phyloP scores from a whole-genome alignment of 2,113 vertebrate species.

The Anguilla rostrata region DNA sequence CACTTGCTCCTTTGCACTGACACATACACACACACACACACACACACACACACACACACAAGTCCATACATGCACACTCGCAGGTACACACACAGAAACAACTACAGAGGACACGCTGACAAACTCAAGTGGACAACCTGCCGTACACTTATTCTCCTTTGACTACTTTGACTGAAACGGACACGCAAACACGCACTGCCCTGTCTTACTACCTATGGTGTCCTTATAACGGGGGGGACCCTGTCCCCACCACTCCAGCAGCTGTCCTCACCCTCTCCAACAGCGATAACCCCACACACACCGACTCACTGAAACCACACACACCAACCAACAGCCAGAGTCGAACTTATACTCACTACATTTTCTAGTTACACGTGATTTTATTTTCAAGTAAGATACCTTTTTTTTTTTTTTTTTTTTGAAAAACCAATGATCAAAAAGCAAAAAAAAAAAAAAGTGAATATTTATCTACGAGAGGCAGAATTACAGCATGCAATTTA shows the following conservation, averaged over 20 bases:
- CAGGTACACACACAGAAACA: neutral
- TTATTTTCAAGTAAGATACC: neutral
- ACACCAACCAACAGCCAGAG: neutral
- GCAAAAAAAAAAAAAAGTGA: neutral
- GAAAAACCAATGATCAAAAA: neutral
- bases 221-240: neutral
- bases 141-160: neutral
- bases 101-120: neutral
- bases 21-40: slow-evolving; percentile 8
- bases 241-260: neutral
- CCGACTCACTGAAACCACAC: neutral
- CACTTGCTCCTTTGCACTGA: slow-evolving; percentile 20
- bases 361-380: slow-evolving; percentile 13
- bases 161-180: neutral
- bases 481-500: neutral
- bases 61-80: neutral
- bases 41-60: neutral
- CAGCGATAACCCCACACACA: neutral
- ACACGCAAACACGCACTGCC: neutral
- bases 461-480: neutral
- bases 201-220: neutral
- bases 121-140: neutral
- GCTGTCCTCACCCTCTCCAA: neutral
- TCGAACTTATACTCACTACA: neutral
- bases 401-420: slow-evolving; percentile 5